Percentiles rank a stretch among this genome's conserved stretches.
These are phyloP conservation scores for Enteromius argenteus DNA, from an alignment of 2,797 vertebrate species.

Conservation along the genomic window DNA sequence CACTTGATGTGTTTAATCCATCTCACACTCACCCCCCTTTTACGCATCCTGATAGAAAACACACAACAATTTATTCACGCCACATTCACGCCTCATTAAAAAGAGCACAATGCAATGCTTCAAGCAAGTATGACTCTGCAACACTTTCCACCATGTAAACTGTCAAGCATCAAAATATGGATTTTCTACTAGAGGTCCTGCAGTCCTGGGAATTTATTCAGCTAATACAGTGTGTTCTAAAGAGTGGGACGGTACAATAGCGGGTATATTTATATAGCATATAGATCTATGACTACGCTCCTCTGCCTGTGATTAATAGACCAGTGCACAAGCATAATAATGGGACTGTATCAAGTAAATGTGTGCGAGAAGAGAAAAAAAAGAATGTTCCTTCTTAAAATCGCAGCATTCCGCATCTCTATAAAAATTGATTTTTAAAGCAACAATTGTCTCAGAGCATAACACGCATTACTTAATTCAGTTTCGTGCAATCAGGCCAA, in stretches of 20 bases:
- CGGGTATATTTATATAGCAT: conserved; percentile 56
- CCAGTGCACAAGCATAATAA: conserved; percentile 48
- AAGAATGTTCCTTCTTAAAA: conserved; percentile 11
- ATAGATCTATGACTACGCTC: conserved; percentile 58
- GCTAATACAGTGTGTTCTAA: conserved; percentile 64
- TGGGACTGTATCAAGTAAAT: conserved; percentile 24
- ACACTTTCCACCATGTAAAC: conserved; percentile 48
- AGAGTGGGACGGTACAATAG: conserved; percentile 63
- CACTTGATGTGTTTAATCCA: conserved; percentile 4
- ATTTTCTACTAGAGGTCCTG: conserved; percentile 54
- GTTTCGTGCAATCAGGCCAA: conserved; percentile 47
- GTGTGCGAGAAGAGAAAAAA: conserved; percentile 10
- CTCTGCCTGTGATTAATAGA: conserved; percentile 55
- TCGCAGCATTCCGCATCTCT: background rate
- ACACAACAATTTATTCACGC: conserved; percentile 34
- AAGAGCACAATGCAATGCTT: conserved; percentile 16
- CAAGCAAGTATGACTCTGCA: conserved; percentile 42
- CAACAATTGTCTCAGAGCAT: conserved; percentile 39
- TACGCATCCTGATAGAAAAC: conserved; percentile 26
- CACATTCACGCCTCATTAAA: conserved; percentile 6
- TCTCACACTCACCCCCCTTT: background rate
- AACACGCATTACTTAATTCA: conserved; percentile 37
- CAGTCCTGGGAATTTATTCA: conserved; percentile 60
- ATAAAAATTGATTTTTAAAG: conserved; percentile 51
- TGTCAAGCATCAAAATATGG: conserved; percentile 42